Evolutionary conservation across 2,888 invertebrate species (phyloP), one percentile per base, ranked within the genome.

Genomic region (Drosophila anomalata): DNA sequence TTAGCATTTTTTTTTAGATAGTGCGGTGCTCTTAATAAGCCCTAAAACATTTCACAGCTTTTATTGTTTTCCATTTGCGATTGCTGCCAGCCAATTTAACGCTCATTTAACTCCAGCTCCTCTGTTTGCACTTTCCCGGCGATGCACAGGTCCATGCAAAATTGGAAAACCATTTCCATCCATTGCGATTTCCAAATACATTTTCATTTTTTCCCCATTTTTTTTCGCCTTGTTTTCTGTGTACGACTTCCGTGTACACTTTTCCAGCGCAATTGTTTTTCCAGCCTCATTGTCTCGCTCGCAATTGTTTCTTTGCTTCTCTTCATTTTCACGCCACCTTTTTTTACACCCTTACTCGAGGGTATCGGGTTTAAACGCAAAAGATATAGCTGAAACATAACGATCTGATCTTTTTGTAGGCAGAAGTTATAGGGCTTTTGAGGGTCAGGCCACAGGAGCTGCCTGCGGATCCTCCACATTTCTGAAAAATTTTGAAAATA

Each of bases 261-360:
- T 31, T 59, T 59, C 53, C 39, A 29, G 24, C 67, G 46, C 55
- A 51, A 62, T 82, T 62, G 53, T 60, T 62, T 61, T 44, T 53
- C 47, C 75, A 85, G 63, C 48, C 63, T 76, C 79, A 85, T 81
- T 82, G 86, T 81, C 70, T 73, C 51, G 68, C n/a, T 42, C 61
- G 62, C 41, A 58, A 71, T 56, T 73, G 60, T 73, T 48, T 58
- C 48, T 59, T 50, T 70, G 60, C 70, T 48, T 58, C 48, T 59
- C 52, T 47, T 62, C 36, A n/a, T 48, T 48, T 20, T 51, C 24
- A n/a, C 41, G 41, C 42, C 31, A 52, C 6, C 14, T 66, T 33
- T 63, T 44, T 63, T 39, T 44, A 31, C 14, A 42, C 41, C 14
- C 8, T 14, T 26, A 5, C n/a, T 33, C 5, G 22, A 2, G 36